Evolutionary conservation across 2,888 invertebrate genomes (phyloP).

Genomic region (Periphyllus acericola): DNA sequence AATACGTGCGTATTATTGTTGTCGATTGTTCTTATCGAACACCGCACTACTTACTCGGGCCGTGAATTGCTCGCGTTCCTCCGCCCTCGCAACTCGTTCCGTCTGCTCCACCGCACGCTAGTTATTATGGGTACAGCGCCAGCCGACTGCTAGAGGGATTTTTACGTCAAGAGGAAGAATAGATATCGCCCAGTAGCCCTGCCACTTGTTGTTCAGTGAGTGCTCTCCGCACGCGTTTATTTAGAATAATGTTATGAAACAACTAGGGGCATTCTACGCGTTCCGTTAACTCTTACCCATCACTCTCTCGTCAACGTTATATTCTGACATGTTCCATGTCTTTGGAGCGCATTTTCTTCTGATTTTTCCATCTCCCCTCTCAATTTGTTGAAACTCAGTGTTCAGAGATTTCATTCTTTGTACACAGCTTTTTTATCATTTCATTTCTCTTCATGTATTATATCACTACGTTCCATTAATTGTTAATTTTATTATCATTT

Average conservation of each 20-base stretch:
- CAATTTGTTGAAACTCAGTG: no score
- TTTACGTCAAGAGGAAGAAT: not conserved
- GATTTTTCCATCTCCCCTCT: no score
- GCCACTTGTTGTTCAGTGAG: not conserved
- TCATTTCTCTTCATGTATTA: not conserved
- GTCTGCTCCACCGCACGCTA: not conserved
- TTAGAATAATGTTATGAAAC: not conserved
- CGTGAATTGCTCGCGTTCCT: not conserved
- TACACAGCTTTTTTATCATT: not conserved
- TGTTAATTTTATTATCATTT: not conserved
- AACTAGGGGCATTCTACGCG: no score
- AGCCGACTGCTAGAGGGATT: not conserved
- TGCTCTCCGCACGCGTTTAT: not conserved
- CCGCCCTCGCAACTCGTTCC: not conserved
- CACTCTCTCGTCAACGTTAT: not conserved
- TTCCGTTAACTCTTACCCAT: not conserved
- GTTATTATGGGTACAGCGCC: not conserved
- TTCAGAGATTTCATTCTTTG: not conserved
- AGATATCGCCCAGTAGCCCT: not conserved
- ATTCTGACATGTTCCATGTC: not conserved
- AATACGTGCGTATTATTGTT: not conserved
- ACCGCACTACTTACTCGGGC: not conserved
- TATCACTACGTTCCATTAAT: no score
- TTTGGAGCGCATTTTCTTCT: not conserved
- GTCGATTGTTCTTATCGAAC: no score